Conservation (phyloP, 1,140 invertebrate species). For the Glomeris maerens region DNA sequence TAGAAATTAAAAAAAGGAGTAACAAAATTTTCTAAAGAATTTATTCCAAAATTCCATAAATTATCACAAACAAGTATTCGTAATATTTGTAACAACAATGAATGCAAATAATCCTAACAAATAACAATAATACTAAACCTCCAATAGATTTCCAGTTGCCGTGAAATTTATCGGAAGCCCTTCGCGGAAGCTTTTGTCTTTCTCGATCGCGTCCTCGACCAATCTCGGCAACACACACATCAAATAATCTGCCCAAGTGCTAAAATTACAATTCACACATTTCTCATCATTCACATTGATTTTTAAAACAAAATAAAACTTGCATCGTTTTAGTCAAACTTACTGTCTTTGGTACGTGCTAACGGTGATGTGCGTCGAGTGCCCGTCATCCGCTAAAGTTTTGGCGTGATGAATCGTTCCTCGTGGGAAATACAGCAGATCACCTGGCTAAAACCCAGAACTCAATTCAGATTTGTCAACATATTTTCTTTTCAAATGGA, state of each 20-base stretch:
- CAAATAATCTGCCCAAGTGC: not conserved
- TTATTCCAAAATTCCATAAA: not conserved
- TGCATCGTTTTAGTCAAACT: not conserved
- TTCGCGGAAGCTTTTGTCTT: not conserved
- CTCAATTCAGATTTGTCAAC: not conserved
- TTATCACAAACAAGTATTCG: not conserved
- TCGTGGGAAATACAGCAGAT: constrained; percentile 4
- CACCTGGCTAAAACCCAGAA: not conserved
- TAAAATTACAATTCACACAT: not conserved
- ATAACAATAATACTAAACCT: not conserved
- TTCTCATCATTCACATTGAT: not conserved
- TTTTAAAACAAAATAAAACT: not conserved
- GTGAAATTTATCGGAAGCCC: not conserved
- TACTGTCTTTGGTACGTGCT: constrained; percentile 1
- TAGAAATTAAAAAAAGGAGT: no score
- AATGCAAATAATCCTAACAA: not conserved
- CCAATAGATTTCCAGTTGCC: not conserved
- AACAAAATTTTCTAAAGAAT: no score
- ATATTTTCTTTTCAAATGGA: not conserved
- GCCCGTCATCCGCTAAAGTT: not conserved
- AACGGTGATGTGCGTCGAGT: not conserved
- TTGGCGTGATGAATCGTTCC: constrained; percentile 2
- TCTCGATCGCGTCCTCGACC: not conserved
- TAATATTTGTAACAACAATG: not conserved
- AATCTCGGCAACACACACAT: not conserved